Conservation (phyloP, 2,113 vertebrate genomes). For the Colinus virginianus region DNA sequence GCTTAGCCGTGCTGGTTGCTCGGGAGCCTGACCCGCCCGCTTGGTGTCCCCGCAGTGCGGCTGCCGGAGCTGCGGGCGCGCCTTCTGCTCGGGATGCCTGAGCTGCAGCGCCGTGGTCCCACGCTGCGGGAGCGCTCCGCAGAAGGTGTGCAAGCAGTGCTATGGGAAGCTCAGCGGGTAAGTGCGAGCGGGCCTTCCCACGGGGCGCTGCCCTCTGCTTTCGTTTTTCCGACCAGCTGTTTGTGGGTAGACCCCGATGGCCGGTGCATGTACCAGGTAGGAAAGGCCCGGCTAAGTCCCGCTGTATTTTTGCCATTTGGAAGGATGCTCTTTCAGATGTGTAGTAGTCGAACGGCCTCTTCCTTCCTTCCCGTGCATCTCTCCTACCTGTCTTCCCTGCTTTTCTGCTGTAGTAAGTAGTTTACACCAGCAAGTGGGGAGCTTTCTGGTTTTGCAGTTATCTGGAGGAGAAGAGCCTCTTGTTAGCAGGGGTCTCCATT, state of each 20-base stretch:
- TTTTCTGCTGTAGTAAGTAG: neutral
- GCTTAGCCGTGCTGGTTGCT: too few relatives aligned
- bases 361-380: neutral
- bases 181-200: neutral
- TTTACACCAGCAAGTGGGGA: neutral
- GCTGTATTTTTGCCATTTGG: neutral
- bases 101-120: constrained; percentile 85
- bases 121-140: constrained; percentile 83
- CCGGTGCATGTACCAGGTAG: neutral
- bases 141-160: constrained; percentile 95
- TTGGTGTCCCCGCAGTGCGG: constrained; percentile 81
- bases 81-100: constrained; percentile 91
- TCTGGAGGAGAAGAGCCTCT: neutral
- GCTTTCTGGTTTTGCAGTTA: neutral
- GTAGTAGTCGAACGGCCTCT: neutral
- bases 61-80: constrained; percentile 90
- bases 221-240: neutral
- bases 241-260: neutral
- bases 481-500: neutral
- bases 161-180: constrained; percentile 89
- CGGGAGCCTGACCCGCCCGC: neutral
- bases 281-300: neutral
- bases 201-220: neutral
- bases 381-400: neutral
- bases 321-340: neutral